Base-by-base conservation (phyloP, 2,888 invertebrate species). In the Hirudinaria manillensis region DNA sequence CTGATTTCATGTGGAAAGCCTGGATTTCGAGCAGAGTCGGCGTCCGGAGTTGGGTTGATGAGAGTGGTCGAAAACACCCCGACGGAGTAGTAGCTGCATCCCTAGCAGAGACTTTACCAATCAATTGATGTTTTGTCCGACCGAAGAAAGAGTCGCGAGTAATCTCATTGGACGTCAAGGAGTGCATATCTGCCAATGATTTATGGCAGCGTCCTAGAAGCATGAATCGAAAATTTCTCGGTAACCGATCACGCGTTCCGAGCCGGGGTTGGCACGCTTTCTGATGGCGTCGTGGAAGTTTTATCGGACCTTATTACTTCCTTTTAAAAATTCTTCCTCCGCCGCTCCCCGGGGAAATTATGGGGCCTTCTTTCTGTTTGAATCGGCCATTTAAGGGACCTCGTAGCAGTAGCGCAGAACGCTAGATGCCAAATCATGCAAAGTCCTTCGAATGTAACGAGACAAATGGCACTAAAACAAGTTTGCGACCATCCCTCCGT, bases 181-280 rank as follows among this genome's bases (percentile, higher is more conserved):
- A 45, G 45, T 45, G 45, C 45, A 45, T 45, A 45, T 45, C 45
- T 45, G 45, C 13, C 45, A 45, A 45, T 45, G 45, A 45, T 45
- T 45, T 45, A 45, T 45, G 45, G 3, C 45, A 45, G 45, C 10
- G 45, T 7, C 45, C 16, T 10, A 45, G 45, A 3, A 10, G 32
- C 34, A 55, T n/a, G 29, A 21, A 72, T 53, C 34, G 19, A 53
- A 4, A 45, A 55, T 29, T 21, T n/a, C 45, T 32, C 29, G 4
- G 55, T 16, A 72, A 24, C 45, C 72, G 29, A 19, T 53, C 56
- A 72, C 72, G 29, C 72, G 24, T 19, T 53, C 72, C 72, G 45
- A 45, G 45, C 29, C 21, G 19, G 21, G 29, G 61, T 61, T 16
- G 24, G n/a, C n/a, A n/a, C 61, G n/a, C 19, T 61, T 61, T 29